Conservation (phyloP, 2,888 invertebrate genomes). For the Tinea pellionella region DNA sequence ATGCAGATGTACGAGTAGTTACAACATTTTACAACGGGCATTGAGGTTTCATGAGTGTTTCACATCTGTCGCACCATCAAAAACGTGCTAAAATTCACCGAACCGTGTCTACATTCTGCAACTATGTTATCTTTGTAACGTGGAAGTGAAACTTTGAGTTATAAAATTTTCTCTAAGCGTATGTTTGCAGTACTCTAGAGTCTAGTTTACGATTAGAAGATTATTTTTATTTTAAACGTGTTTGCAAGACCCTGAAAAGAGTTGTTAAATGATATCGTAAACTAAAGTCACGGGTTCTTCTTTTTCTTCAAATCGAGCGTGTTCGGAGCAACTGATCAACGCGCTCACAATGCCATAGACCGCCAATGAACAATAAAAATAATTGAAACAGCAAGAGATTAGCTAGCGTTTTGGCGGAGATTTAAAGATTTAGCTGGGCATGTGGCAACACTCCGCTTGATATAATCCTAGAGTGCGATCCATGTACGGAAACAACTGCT, state of each 20-base stretch:
- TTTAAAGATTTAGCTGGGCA: no score
- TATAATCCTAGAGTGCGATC: no score
- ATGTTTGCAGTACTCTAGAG: neutral
- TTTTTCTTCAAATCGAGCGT: no score
- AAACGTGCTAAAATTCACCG: neutral
- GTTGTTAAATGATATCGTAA: no score
- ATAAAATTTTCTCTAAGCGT: neutral
- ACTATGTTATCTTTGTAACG: neutral
- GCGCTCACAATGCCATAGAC: no score
- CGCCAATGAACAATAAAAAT: no score
- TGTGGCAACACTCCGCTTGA: no score
- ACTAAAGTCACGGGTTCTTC: no score
- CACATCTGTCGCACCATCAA: constrained; percentile 1
- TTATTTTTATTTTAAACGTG: neutral
- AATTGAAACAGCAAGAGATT: no score
- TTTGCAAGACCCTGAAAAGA: neutral
- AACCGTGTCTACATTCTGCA: neutral
- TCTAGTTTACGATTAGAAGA: neutral
- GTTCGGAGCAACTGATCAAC: no score
- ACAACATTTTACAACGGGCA: neutral
- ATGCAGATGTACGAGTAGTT: neutral
- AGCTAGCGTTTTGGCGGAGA: no score
- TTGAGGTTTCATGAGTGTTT: neutral
- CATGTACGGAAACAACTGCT: no score
- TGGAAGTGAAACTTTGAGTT: neutral